Base-by-base conservation (phyloP, 2,888 invertebrate species). In the Malacosoma neustria region DNA sequence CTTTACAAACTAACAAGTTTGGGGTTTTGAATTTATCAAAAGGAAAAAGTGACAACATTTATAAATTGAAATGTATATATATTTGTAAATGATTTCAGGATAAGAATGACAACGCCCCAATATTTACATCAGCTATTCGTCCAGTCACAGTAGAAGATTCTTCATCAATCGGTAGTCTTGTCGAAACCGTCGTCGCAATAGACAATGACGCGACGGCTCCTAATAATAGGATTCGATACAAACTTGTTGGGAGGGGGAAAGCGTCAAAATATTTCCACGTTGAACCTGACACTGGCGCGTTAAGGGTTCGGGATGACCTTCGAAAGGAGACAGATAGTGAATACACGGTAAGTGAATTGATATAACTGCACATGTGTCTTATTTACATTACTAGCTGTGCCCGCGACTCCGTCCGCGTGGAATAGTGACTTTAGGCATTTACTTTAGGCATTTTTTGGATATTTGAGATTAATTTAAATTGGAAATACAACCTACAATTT, bases 151-250 rank as follows among this genome's bases (percentile, higher is more conserved):
- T 96, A 7, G 94, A 94, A 54, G 96, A 95, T 57, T 92, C 94
- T 29, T 91, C 93, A 0, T 88, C 93, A 0, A 93, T 96, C 40
- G 96, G 96, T 12, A 92, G 92, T 1, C 85, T 91, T 1, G 92
- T 97, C 0, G 91, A 93, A 12, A 92, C 91, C 9, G 90, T 96
- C 32, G 84, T 89, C 0, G 97, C 97, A 0, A 88, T 90, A 0
- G 97, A 97, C 71, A 90, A 91, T 0, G 96, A 97, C 76, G 94
- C 94, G 4, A 93, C 95, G 0, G 84, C 94, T 0, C 95, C 96
- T 0, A 94, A 93, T 52, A 96, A 96, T 74, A 91, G 93, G 61
- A 84, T 89, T 1, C 81, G 90, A 0, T 96, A 96, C 62, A 94
- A 95, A 64, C 87, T 96, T 36, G 92, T 92, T 4, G 95, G 95